phyloP scores from a whole-genome alignment of 2,113 vertebrate genomes.

The Pavo muticus region DNA sequence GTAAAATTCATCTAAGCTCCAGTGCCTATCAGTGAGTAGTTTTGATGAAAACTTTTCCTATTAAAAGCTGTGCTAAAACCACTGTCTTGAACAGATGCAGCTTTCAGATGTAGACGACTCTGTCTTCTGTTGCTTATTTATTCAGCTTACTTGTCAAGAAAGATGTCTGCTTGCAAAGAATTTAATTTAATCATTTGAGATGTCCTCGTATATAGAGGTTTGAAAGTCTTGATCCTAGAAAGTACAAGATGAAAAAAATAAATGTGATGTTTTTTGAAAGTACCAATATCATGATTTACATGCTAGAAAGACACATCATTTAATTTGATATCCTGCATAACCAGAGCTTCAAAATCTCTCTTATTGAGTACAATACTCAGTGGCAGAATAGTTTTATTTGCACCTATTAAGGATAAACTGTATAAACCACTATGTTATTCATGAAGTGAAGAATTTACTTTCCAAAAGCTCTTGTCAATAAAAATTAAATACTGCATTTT shows the following conservation, averaged over 20 bases:
- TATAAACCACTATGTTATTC: background rate
- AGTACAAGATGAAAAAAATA: background rate
- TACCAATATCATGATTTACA: background rate
- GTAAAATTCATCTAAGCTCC: conserved; percentile 80
- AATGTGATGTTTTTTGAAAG: background rate
- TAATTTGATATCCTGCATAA: background rate
- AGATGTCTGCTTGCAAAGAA: background rate
- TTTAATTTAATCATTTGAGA: background rate
- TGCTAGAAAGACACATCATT: background rate
- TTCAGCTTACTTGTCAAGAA: background rate
- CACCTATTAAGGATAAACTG: background rate
- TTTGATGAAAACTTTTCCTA: background rate
- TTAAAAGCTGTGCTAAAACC: background rate
- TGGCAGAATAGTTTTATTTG: background rate
- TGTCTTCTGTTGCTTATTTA: background rate
- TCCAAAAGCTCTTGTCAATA: background rate
- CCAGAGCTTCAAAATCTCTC: background rate
- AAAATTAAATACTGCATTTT: background rate
- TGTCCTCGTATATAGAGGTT: background rate
- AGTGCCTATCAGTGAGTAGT: conserved; percentile 71
- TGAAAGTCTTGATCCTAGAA: background rate
- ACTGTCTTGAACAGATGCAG: background rate
- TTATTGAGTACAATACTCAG: background rate
- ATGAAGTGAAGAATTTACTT: background rate
- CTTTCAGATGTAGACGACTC: background rate